A percentile compares a stretch with the other conserved stretches of the same genome.
phyloP scores from a whole-genome alignment of 1,140 invertebrate species.

The Sinonovacula constricta region DNA sequence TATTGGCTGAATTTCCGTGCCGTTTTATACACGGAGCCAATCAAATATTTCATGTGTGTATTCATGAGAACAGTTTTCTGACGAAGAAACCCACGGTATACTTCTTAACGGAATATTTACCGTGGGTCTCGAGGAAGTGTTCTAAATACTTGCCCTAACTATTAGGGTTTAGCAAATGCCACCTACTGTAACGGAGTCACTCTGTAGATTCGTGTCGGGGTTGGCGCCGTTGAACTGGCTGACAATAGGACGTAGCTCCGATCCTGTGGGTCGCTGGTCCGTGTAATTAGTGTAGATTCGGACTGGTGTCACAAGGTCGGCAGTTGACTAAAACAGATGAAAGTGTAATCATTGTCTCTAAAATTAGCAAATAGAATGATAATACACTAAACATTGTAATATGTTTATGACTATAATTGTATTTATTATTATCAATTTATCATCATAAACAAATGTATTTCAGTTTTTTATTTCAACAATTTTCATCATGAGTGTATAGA shows the following conservation, averaged over 20 bases:
- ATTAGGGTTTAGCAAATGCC: not conserved
- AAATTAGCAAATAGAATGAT: no score
- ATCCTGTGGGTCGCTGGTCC: not conserved
- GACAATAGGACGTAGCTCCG: not conserved
- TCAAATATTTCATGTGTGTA: no score
- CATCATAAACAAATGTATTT: no score
- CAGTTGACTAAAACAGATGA: constrained; percentile 36
- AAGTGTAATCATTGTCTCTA: no score
- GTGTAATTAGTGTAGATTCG: constrained; percentile 23
- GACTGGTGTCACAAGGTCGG: constrained; percentile 35
- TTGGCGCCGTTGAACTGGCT: constrained; percentile 21
- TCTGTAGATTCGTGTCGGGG: constrained; percentile 18
- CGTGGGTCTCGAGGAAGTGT: not conserved
- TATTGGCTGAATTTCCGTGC: no score
- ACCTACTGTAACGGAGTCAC: not conserved
- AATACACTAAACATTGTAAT: no score
- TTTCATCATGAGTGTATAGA: no score
- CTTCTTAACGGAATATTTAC: not conserved
- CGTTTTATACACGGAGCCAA: no score
- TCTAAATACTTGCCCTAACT: not conserved
- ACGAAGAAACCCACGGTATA: not conserved
- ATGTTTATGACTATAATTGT: no score
- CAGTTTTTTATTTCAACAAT: no score
- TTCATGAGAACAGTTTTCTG: no score
- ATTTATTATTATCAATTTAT: no score